Evolutionary conservation across 2,797 vertebrate species (phyloP), one percentile per base, ranked within the genome.

Genomic region (Gymnocypris eckloni): DNA sequence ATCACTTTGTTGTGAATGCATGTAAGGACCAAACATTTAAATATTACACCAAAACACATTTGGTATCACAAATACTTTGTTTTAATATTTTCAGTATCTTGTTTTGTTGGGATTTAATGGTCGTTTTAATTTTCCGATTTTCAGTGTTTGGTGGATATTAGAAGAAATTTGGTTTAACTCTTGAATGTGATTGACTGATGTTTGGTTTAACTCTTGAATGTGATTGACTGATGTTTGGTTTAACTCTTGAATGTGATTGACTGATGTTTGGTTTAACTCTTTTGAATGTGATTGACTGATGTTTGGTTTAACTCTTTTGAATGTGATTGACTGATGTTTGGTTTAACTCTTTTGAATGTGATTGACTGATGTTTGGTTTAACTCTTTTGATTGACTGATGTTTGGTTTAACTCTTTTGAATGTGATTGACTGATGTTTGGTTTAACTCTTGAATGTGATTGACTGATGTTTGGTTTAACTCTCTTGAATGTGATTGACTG

Each of bases 21-120:
- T 45, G 56, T 5, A 45, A 59, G 56, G 70, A 83, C 56, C 70
- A 75, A 83, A 75, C 81, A 64, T 75, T 73, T 64, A 22, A 48
- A 20, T 61, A 22, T 37, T 18, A 45, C n/a, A 80, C 61, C 61
- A 13, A 71, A 71, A 82, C 52, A 72, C 50, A 59, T 71, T 25
- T 54, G 80, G 8, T 54, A 56, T 25, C 20, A 66, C 61, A 66
- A 16, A 66, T 33, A 33, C 13, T 10, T 52, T 2, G 52, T 52
- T 37, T 39, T n/a, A 52, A 67, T 71, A 13, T 37, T 54, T 45
- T 37, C 18, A 67, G 20, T 67, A 9, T 33, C 39, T 28, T 69
- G 25, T 22, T 16, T 81, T 48, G 45, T 66, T 66, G 11, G 6
- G 11, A 25, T 71, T 28, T 8, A 18, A 18, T 61, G 9, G 8